Conservation (phyloP, 2,888 invertebrate species). For the Drymonia ruficornis region DNA sequence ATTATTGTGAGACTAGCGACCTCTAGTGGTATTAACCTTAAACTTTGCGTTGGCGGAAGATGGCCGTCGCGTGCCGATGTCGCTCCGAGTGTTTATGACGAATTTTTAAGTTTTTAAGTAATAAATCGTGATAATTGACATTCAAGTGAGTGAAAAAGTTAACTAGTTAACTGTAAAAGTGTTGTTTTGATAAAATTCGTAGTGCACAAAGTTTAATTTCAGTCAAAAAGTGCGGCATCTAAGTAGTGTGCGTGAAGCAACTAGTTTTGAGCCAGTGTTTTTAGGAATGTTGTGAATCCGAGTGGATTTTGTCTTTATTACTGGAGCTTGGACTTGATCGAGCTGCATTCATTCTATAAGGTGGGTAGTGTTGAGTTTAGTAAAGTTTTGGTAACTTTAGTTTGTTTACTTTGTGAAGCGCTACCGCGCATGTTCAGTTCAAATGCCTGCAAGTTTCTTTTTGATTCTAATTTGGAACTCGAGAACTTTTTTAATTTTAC, state of each 20-base stretch:
- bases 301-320: conserved; percentile 71
- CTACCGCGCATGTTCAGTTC: conserved; percentile 74
- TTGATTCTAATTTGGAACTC: not conserved
- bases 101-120: conserved; percentile 72
- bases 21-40: conserved; percentile 66
- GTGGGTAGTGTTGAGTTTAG: conserved; percentile 52
- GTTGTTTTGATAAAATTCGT: conserved; percentile 47
- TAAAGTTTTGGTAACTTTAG: conserved; percentile 65
- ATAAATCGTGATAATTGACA: conserved; percentile 50
- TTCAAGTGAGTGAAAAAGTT: conserved; percentile 56
- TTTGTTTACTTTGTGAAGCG: conserved; percentile 73
- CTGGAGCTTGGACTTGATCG: conserved; percentile 58
- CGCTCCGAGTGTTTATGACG: conserved; percentile 78
- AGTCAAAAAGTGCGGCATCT: conserved; percentile 72
- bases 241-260: conserved; percentile 66
- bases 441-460: conserved; percentile 16
- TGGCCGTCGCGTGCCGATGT: conserved; percentile 81
- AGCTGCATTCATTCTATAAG: conserved; percentile 57
- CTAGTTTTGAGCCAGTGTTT: conserved; percentile 76
- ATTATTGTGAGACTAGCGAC: conserved; percentile 44
- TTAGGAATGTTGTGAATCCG: conserved; percentile 80
- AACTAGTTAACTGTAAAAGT: conserved; percentile 39
- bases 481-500: not conserved
- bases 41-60: conserved; percentile 78
- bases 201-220: conserved; percentile 61